Evolutionary conservation across 2,113 vertebrate species (phyloP).

Genomic region (Hymenochirus boettgeri): DNA sequence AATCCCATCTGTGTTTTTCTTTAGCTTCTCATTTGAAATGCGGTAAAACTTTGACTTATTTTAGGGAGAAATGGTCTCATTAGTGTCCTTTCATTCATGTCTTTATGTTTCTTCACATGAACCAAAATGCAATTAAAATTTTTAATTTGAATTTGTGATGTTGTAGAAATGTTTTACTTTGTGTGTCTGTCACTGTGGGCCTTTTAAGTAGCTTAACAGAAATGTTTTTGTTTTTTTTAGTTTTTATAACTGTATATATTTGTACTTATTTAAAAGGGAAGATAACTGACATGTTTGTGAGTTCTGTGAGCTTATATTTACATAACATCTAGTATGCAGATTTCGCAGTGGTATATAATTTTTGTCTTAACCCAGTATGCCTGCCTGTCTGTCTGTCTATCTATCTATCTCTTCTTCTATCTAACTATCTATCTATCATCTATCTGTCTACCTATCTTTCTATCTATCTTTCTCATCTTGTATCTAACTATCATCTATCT

Average conservation of each 20-base stretch:
- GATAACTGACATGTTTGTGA: constrained; percentile 47
- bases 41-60: constrained; percentile 66
- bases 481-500: too few species aligned
- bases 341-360: too few species aligned
- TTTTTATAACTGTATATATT: constrained; percentile 46
- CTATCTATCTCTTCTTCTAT: too few species aligned
- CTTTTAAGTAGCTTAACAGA: constrained; percentile 44
- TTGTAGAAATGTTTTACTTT: constrained; percentile 64
- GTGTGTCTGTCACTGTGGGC: constrained; percentile 62
- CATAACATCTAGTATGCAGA: too few species aligned
- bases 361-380: too few species aligned
- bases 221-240: constrained; percentile 56
- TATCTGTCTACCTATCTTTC: too few species aligned
- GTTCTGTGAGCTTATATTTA: too few species aligned
- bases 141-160: constrained; percentile 48
- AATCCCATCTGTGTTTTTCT: constrained; percentile 74
- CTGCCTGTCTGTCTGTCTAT: too few species aligned
- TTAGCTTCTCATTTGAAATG: constrained; percentile 73
- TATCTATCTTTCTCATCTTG: too few species aligned
- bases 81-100: constrained; percentile 51
- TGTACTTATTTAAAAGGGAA: constrained; percentile 73
- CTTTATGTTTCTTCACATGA: constrained; percentile 52
- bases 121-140: constrained; percentile 71
- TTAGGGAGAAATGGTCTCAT: constrained; percentile 52
- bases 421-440: too few species aligned